phyloP scores from a whole-genome alignment of 2,797 vertebrate genomes.

The Phrynocephalus forsythii region DNA sequence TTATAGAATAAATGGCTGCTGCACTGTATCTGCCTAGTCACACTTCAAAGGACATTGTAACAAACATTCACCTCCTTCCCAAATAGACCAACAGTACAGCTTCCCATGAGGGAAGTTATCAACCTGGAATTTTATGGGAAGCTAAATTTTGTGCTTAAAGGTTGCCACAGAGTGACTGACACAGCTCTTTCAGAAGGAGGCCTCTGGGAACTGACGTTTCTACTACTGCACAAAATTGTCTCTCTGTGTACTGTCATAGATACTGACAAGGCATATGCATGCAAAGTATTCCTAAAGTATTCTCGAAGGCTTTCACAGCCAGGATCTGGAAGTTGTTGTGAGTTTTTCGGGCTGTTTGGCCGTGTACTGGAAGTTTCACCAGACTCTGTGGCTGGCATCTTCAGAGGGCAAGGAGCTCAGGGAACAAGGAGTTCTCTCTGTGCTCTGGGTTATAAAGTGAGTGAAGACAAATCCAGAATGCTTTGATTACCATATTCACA shows the following conservation, averaged over 20 bases:
- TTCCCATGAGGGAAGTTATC: conserved; percentile 23
- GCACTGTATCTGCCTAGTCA: neutral
- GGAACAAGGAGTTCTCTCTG: no score
- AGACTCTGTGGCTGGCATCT: no score
- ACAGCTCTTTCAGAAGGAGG: conserved; percentile 19
- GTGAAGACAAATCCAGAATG: conserved; percentile 9
- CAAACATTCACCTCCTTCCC: neutral
- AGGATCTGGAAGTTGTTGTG: no score
- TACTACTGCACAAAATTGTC: neutral
- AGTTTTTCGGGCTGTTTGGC: no score
- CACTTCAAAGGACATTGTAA: neutral
- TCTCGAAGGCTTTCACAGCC: neutral
- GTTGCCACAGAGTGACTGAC: conserved; percentile 38
- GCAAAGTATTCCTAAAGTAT: neutral
- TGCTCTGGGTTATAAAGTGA: no score
- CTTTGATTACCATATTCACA: neutral
- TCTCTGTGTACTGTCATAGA: neutral
- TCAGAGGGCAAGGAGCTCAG: no score
- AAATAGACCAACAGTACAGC: neutral
- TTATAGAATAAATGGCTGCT: neutral
- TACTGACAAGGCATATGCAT: no score
- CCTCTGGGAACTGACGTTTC: conserved; percentile 5
- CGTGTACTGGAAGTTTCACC: no score
- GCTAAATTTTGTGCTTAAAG: conserved; percentile 35
- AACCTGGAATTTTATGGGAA: conserved; percentile 36